A percentile compares a stretch with the other conserved stretches of the same genome.
Conservation (phyloP, 2,113 vertebrate genomes). For the Brachionichthys hirsutus region DNA sequence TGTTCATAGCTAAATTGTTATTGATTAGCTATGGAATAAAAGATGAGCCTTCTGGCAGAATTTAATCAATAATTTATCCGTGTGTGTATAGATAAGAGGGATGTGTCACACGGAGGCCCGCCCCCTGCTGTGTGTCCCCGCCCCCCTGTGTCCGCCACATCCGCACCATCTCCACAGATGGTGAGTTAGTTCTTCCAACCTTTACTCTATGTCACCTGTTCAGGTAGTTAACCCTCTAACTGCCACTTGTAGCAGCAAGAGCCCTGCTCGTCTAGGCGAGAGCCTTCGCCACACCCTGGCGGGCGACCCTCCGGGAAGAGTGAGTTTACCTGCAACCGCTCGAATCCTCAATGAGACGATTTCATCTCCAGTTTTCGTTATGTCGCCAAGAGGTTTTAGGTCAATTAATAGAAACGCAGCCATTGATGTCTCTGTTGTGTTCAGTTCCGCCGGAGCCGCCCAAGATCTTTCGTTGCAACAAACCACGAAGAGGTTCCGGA, state of each 20-base stretch:
- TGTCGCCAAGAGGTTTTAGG: too few species aligned
- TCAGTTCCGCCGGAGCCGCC: constrained; percentile 48
- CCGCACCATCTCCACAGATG: constrained; percentile 35
- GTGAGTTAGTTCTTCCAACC: constrained; percentile 36
- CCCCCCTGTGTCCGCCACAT: constrained; percentile 7
- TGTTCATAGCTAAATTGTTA: too few species aligned
- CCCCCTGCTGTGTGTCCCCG: constrained; percentile 55
- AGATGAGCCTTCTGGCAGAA: too few species aligned
- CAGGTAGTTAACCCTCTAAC: too few species aligned
- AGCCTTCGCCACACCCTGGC: constrained; percentile 52
- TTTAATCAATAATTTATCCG: constrained; percentile 23
- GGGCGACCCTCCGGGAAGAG: constrained; percentile 38
- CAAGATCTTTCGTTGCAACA: constrained; percentile 40
- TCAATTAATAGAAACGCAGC: too few species aligned
- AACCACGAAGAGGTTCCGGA: constrained; percentile 47
- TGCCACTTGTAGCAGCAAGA: constrained; percentile 21
- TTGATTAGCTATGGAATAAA: too few species aligned
- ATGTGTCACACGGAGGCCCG: not conserved
- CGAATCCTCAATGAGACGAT: too few species aligned
- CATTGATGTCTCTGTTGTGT: constrained; percentile 11
- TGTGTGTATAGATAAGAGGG: constrained; percentile 40
- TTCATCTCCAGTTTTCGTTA: too few species aligned
- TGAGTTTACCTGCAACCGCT: constrained; percentile 27
- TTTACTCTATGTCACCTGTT: not conserved
- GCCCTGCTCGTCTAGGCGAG: constrained; percentile 32